Evolutionary conservation across 2,797 vertebrate species (phyloP), one percentile per base, ranked within the genome.

Genomic region (Peromyscus attwateri): DNA sequence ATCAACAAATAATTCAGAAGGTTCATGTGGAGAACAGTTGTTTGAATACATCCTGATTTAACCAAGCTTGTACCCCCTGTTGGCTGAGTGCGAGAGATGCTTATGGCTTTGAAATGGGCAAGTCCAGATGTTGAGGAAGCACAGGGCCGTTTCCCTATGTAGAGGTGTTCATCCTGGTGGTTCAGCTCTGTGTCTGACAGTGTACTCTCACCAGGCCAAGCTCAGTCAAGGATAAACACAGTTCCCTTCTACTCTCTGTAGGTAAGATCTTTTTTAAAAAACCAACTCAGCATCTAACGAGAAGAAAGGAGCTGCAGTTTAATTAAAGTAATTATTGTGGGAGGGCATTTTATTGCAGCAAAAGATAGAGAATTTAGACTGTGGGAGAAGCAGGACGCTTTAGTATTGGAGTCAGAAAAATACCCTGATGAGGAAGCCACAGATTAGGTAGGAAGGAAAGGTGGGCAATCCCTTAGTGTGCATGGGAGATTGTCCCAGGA

Each of bases 1-100:
- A 71, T 81, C 43, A 62, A 31, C 94, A 87, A 87, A 77, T 93
- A 57, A 94, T 89, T 80, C 29, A 80, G 34, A 83, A 94, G 82
- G 55, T 49, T 16, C 55, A 3, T n/a, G n/a, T 52, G 43, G 81
- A 83, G 75, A 80, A 37, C 62, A 64, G 49, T 49, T 82, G 93
- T 52, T 80, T 49, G 76, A 91, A 89, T 12, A 46, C 37, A 49
- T 31, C 57, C 71, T 55, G 27, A 90, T 82, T 70, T 64, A 87
- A 57, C 21, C 71, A 85, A 57, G 27, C 62, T 37, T 29, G 52
- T n/a, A n/a, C 64, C 46, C n/a, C 37, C 46, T 40, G 23, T 16
- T 43, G 83, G 75, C 73, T 93, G 83, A 68, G 40, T 79, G 82
- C 89, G 87, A 57, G 80, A 76, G 87, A 84, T 27, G 21, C 29